Conservation (phyloP, 2,113 vertebrate genomes). For the Gadus macrocephalus region DNA sequence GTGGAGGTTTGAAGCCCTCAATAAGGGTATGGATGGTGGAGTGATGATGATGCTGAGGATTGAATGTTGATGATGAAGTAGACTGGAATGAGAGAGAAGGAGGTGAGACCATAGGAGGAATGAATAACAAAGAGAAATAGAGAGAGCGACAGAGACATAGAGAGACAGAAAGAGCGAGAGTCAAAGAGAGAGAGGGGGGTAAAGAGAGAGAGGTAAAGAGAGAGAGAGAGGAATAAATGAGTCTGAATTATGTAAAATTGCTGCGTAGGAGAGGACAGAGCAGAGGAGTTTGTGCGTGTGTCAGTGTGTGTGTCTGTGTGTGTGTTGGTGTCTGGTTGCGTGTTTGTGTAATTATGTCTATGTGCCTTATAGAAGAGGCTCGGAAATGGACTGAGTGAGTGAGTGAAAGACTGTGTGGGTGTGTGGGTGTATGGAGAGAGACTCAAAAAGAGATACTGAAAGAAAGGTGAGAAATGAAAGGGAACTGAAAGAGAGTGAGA, state of each 20-base stretch:
- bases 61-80: slow-evolving; percentile 9
- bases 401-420: background rate
- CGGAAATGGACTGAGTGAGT: background rate
- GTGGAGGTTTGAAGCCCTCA: too few relatives aligned
- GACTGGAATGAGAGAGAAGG: slow-evolving; percentile 30
- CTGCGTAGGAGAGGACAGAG: slow-evolving; percentile 60
- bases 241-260: slow-evolving; percentile 72
- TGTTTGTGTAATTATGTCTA: slow-evolving; percentile 22
- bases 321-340: slow-evolving; percentile 22
- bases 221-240: slow-evolving; percentile 59
- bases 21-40: too few relatives aligned
- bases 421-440: background rate
- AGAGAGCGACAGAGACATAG: background rate
- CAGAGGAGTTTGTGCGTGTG: slow-evolving; percentile 39
- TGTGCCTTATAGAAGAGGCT: slow-evolving; percentile 31
- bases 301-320: slow-evolving; percentile 38
- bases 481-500: background rate
- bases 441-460: background rate
- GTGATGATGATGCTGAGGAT: background rate
- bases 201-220: slow-evolving; percentile 18
- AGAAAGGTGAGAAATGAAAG: background rate
- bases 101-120: slow-evolving; percentile 12
- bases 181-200: background rate
- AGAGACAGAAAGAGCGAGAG: slow-evolving; percentile 8
- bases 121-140: slow-evolving; percentile 17